Percentiles rank a stretch among this genome's conserved stretches.
Conservation (phyloP, 2,113 vertebrate genomes). For the Neodon shergylaensis region DNA sequence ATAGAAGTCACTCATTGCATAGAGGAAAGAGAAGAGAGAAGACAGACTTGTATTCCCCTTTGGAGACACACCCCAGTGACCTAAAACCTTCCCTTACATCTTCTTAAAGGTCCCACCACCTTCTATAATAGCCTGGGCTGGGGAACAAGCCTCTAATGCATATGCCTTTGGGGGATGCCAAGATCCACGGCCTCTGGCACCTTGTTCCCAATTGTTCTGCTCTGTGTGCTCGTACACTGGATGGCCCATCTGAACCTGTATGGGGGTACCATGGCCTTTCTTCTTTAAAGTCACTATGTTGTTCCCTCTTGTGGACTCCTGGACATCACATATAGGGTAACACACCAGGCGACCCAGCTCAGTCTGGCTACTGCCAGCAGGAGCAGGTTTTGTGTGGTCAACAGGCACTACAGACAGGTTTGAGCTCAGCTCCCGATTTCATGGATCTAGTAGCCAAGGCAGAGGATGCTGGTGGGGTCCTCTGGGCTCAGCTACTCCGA, state of each 20-base stretch:
- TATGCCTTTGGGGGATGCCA: background rate
- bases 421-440: no score
- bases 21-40: background rate
- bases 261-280: background rate
- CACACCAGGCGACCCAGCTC: rapidly evolving
- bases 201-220: background rate
- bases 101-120: background rate
- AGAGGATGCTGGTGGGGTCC: background rate
- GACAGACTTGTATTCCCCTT: background rate
- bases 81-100: background rate
- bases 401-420: background rate
- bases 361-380: background rate
- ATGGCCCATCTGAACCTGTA: background rate
- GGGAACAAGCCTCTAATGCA: background rate
- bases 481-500: background rate
- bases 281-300: rapidly evolving
- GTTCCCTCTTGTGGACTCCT: no score
- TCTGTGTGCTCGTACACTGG: background rate
- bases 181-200: background rate
- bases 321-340: background rate
- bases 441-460: background rate
- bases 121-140: no score
- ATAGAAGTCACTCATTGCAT: background rate
- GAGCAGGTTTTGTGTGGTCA: rapidly evolving
- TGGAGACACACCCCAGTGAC: background rate